Evolutionary conservation across 2,888 invertebrate species (phyloP).

Genomic region (Halictus ligatus): DNA sequence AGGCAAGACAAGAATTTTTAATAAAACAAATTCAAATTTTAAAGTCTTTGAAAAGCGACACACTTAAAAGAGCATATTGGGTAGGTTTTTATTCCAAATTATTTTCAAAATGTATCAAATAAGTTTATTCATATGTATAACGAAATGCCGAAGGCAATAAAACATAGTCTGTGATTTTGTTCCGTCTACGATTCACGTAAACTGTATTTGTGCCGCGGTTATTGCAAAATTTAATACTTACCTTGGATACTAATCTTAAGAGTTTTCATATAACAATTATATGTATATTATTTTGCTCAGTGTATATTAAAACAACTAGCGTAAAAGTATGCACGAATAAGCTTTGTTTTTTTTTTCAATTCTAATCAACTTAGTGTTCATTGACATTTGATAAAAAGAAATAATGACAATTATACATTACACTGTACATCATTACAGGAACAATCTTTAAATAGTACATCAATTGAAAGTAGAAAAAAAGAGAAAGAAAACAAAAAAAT

Average conservation of each 20-base stretch:
- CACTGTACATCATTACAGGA: conserved; percentile 74
- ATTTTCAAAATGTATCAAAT: conserved; percentile 64
- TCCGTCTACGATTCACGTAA: conserved; percentile 35
- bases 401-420: conserved; percentile 70
- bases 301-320: conserved; percentile 67
- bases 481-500: conserved; percentile 49
- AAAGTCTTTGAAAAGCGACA: conserved; percentile 22
- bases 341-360: conserved; percentile 58
- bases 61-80: conserved; percentile 41
- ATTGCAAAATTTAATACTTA: conserved; percentile 69
- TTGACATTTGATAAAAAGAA: conserved; percentile 68
- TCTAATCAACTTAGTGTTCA: conserved; percentile 64
- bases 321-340: conserved; percentile 65
- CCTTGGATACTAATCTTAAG: conserved; percentile 66
- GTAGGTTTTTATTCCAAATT: conserved; percentile 56
- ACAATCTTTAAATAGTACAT: conserved; percentile 74
- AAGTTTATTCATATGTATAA: conserved; percentile 66
- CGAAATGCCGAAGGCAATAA: conserved; percentile 51
- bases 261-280: conserved; percentile 62
- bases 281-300: conserved; percentile 58
- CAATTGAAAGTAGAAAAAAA: conserved; percentile 64
- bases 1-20: conserved; percentile 5
- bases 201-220: conserved; percentile 38
- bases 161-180: conserved; percentile 55
- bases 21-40: conserved; percentile 18